phyloP scores from a whole-genome alignment of 2,888 invertebrate genomes.

The Pristionchus fissidentatus region DNA sequence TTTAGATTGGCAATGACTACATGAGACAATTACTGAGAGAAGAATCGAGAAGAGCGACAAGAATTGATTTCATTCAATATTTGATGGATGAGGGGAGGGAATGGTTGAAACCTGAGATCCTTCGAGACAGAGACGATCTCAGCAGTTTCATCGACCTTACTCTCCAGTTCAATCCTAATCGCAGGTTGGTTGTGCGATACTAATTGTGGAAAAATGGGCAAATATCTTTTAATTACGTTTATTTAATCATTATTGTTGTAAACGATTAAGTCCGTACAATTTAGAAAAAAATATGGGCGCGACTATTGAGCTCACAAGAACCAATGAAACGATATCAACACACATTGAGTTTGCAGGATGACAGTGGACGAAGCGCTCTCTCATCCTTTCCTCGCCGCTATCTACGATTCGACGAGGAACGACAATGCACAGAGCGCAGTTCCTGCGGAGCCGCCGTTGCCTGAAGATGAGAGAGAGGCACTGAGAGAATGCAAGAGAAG shows the following conservation, averaged over 20 bases:
- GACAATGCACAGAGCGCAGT: no score
- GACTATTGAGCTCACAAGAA: no score
- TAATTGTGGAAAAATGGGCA: no score
- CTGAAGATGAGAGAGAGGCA: no score
- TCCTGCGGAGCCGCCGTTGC: no score
- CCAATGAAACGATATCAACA: no score
- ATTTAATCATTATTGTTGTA: not conserved
- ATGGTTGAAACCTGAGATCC: not conserved
- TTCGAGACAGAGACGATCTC: not conserved
- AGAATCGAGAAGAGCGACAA: not conserved
- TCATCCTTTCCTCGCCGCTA: conserved; percentile 5
- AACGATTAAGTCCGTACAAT: no score
- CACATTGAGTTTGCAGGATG: not conserved
- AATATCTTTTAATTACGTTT: not conserved
- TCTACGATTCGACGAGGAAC: no score
- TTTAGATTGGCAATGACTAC: not conserved
- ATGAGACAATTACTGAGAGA: conserved; percentile 3
- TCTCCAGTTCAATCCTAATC: not conserved
- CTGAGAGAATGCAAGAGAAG: no score
- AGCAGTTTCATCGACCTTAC: not conserved
- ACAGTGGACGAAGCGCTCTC: not conserved
- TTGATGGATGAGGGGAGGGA: not conserved
- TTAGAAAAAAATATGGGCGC: no score
- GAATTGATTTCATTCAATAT: not conserved
- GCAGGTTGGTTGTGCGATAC: no score